phyloP scores from a whole-genome alignment of 2,888 invertebrate species.

The Saturnia pavonia region DNA sequence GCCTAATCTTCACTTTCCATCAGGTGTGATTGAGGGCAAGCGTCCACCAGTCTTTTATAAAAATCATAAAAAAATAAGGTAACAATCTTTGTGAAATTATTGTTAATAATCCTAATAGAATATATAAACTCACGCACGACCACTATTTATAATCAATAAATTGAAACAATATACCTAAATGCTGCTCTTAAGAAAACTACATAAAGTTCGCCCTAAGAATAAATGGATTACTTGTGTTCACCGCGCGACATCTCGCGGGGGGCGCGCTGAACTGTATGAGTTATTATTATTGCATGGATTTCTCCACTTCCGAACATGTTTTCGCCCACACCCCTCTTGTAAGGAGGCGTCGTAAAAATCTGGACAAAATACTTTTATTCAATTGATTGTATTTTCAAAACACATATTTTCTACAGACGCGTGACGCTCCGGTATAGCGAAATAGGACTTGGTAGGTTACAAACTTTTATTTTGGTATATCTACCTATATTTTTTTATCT shows the following conservation, averaged over 20 bases:
- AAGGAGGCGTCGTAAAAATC: slow-evolving; percentile 71
- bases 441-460: too few relatives aligned
- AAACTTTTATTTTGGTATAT: too few relatives aligned
- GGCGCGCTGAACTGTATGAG: slow-evolving; percentile 70
- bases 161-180: slow-evolving; percentile 71
- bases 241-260: slow-evolving; percentile 76
- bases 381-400: slow-evolving; percentile 57
- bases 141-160: slow-evolving; percentile 77
- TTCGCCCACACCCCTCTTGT: slow-evolving; percentile 78
- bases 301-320: slow-evolving; percentile 75
- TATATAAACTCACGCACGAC: slow-evolving; percentile 50
- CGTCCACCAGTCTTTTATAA: too few relatives aligned
- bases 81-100: too few relatives aligned
- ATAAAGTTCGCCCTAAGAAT: slow-evolving; percentile 80
- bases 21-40: too few relatives aligned
- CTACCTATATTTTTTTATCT: not conserved
- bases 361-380: slow-evolving; percentile 67
- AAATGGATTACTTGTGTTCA: slow-evolving; percentile 82
- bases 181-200: slow-evolving; percentile 73
- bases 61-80: too few relatives aligned
- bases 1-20: too few relatives aligned
- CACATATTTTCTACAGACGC: not conserved
- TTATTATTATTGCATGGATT: slow-evolving; percentile 79
- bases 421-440: not conserved
- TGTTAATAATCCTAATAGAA: slow-evolving; percentile 54